A percentile compares a stretch with the other conserved stretches of the same genome.
phyloP scores from a whole-genome alignment of 2,113 vertebrate genomes.

The Chitala chitala region DNA sequence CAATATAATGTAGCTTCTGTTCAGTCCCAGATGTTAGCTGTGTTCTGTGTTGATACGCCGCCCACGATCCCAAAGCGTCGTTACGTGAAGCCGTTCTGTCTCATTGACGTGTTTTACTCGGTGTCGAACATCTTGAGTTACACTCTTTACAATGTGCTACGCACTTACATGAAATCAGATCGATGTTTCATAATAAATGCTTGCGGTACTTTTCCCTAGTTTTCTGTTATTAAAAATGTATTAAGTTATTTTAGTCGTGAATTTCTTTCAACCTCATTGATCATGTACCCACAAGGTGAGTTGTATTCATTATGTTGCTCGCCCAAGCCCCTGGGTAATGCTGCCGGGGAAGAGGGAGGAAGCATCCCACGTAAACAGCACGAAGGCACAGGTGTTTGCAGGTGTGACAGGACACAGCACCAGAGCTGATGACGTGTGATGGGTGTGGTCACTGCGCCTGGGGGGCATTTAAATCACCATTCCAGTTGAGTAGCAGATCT shows the following conservation, averaged over 20 bases:
- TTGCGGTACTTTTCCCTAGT: background rate
- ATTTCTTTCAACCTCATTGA: background rate
- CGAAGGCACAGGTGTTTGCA: conserved; percentile 69
- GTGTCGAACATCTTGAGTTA: too few relatives aligned
- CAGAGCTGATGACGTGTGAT: conserved; percentile 5
- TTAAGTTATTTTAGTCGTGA: too few relatives aligned
- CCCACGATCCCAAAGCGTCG: background rate
- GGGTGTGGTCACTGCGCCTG: conserved; percentile 31
- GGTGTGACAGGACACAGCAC: conserved; percentile 48
- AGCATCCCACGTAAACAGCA: conserved; percentile 38
- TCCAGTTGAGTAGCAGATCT: conserved; percentile 30
- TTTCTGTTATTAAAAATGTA: background rate
- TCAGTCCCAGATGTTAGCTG: background rate
- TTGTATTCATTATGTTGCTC: conserved; percentile 38
- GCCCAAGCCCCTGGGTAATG: conserved; percentile 25
- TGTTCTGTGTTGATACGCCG: background rate
- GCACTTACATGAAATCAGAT: too few relatives aligned
- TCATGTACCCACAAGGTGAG: conserved; percentile 42
- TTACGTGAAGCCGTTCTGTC: background rate
- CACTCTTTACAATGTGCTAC: too few relatives aligned
- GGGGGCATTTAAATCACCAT: conserved; percentile 39
- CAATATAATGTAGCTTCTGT: background rate
- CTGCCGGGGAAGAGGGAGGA: conserved; percentile 13
- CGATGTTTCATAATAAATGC: too few relatives aligned
- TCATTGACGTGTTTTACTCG: background rate